Evolutionary conservation across 2,888 invertebrate genomes (phyloP).

Genomic region (Colostygia pectinataria): DNA sequence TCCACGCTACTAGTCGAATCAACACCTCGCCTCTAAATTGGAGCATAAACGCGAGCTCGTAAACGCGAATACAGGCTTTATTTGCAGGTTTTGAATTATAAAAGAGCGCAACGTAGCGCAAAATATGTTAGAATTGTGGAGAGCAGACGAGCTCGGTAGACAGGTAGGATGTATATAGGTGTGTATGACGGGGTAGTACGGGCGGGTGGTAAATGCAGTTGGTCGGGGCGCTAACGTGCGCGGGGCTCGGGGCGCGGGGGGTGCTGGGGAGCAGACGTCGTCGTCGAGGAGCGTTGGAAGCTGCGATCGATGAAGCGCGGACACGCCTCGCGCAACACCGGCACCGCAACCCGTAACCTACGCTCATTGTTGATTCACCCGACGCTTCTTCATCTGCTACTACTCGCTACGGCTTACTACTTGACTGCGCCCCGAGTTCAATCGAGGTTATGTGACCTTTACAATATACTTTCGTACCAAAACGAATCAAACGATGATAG

Average conservation of each 20-base stretch:
- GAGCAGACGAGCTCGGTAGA: constrained; percentile 56
- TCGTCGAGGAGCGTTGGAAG: constrained; percentile 80
- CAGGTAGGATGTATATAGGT: constrained; percentile 60
- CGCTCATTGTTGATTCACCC: constrained; percentile 70
- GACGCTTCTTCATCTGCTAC: constrained; percentile 44
- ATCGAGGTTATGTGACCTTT: constrained; percentile 16
- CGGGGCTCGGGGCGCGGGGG: constrained; percentile 49
- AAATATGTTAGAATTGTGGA: constrained; percentile 51
- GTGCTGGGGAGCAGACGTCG: constrained; percentile 70
- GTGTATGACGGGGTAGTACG: constrained; percentile 53
- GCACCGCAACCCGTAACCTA: constrained; percentile 57
- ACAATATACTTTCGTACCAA: constrained; percentile 35
- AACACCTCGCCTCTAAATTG: constrained; percentile 62
- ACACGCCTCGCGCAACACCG: constrained; percentile 75
- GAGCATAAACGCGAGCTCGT: constrained; percentile 48
- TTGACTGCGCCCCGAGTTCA: constrained; percentile 14
- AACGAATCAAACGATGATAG: constrained; percentile 49
- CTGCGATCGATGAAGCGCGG: constrained; percentile 83
- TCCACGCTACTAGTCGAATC: constrained; percentile 58
- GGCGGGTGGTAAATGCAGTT: constrained; percentile 80
- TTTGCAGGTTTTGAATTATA: constrained; percentile 44
- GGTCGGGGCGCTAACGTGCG: constrained; percentile 80
- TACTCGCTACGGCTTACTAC: constrained; percentile 18
- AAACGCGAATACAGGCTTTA: constrained; percentile 44
- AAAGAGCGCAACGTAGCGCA: constrained; percentile 40